These are phyloP conservation scores for Arbacia lixula DNA, from an alignment of 53 echinoderm and acorn worm genomes.

Conservation along the genomic window DNA sequence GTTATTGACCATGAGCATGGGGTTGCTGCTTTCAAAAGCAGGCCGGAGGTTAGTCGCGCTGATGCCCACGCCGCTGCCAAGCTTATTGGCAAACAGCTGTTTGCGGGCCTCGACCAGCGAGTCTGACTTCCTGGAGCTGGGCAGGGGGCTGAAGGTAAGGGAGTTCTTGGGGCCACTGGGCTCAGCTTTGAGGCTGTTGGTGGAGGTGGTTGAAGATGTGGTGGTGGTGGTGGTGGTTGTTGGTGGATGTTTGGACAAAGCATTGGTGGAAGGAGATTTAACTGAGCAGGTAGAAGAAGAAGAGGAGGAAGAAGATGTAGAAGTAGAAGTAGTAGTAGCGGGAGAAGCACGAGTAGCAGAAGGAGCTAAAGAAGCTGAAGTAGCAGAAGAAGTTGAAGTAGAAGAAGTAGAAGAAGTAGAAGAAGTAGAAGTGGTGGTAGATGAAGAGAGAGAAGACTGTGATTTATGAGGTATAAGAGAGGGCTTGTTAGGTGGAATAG, in stretches of 20 bases:
- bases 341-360: slow-evolving; percentile 77
- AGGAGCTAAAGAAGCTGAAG: slow-evolving; percentile 92
- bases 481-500: slow-evolving; percentile 97
- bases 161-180: slow-evolving; percentile 29
- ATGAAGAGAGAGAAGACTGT: slow-evolving; percentile 63
- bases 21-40: slow-evolving; percentile 62
- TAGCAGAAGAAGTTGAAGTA: slow-evolving; percentile 89
- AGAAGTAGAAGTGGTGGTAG: slow-evolving; percentile 66
- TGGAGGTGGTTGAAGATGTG: neutral
- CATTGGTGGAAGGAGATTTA: slow-evolving; percentile 22
- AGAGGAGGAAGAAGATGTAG: slow-evolving; percentile 30
- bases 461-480: slow-evolving; percentile 94
- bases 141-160: slow-evolving; percentile 25
- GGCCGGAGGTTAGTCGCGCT: slow-evolving; percentile 67
- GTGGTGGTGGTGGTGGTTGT: slow-evolving; percentile 6
- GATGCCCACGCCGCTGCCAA: slow-evolving; percentile 68
- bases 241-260: slow-evolving; percentile 9
- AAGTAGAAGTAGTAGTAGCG: slow-evolving; percentile 67
- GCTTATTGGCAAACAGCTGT: slow-evolving; percentile 96
- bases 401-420: slow-evolving; percentile 12
- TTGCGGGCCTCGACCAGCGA: slow-evolving; percentile 98
- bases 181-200: neutral
- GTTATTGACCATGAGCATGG: slow-evolving; percentile 72
- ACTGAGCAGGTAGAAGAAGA: slow-evolving; percentile 11
- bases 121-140: slow-evolving; percentile 64